Evolutionary conservation across 30 jellyfish, hydroid and myxozoan genomes (phyloP), one percentile per base, ranked within the genome.

Genomic region (Cassiopea andromeda): DNA sequence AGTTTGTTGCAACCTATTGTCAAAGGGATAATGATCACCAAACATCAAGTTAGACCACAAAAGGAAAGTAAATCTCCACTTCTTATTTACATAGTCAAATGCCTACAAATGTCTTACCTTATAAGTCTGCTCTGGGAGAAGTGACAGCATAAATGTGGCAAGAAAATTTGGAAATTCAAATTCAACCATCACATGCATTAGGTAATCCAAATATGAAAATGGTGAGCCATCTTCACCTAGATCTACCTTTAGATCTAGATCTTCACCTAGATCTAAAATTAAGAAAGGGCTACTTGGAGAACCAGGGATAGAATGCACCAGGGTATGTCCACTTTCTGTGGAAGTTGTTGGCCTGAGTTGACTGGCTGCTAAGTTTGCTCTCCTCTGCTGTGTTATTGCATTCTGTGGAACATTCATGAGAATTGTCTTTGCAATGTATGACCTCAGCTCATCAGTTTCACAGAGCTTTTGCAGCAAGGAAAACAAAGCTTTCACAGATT

Each of bases 121-220:
- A 87, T 93, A 93, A 0, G 80, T 59, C 54, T 68, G 76, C 38
- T 88, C 91, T 43, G 98, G 98, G 9, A 93, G 91, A 19, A 93
- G 90, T 69, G 60, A 84, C 7, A 93, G 93, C 90, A 93, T 82
- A 89, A 93, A 85, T 13, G 98, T 93, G 2, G 98, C 91, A 14
- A 93, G 93, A 60, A 73, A 18, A 50, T 57, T 77, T 46, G 98
- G 95, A 60, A 93, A 93, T 44, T 82, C 93, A 77, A 27, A 61
- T 71, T 93, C 85, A 61, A 93, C 98, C 81, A 93, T 69, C 43
- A 77, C 48, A 16, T 81, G 92, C 97, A 93, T 93, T n/a, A 93
- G 68, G 78, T 73, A 84, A 27, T 93, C 97, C 60, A 93, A 84
- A 80, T 59, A 82, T 49, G 97, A 73, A 14, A 68, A 64, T 2